Base-by-base conservation (phyloP, 2,888 invertebrate genomes). In the Xylophagus ater region DNA sequence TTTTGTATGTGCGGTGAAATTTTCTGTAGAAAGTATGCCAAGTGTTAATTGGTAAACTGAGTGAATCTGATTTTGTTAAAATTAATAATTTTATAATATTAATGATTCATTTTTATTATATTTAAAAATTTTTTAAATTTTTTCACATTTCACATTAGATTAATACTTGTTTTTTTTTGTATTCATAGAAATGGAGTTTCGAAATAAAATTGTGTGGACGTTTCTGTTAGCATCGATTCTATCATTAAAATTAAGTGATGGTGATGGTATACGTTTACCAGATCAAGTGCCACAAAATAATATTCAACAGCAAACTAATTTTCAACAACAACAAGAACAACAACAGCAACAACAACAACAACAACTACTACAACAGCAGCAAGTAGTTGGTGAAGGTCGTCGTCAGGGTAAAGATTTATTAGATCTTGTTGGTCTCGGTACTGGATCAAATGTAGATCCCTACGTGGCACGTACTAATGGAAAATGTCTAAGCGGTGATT, bases 391-490 rank as follows among this genome's bases (percentile, higher is more conserved):
- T 7, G 57, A 62, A 37, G 61, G 62, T 14, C 70, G 72, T 37
- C 70, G 78, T 2, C 66, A 72, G 49, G 76, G 83, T 4, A 76
- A 81, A 46, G 75, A 77, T 50, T 66, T 86, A 3, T 66, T 86
- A n/a, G 82, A 84, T 59, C 80, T 81, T 74, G 73, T 87, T 15
- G 85, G 85, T 8, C 65, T 86, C 28, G 85, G 85, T 9, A 80
- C 81, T 4, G 75, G 74, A 28, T 65, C 69, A 44, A 76, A 84
- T 52, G 76, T 77, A 34, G 85, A 86, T 62, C 84, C 85, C 1
- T 87, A 82, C 61, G 65, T 85, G 50, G 76, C 81, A 34, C 76
- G 73, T 54, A 71, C 79, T 1, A 85, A 85, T 39, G 70, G 77
- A 46, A 80, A 76, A 46, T 87, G 86, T 51, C 64, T 86, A 40